Evolutionary conservation across 1,140 invertebrate genomes (phyloP).

Genomic region (Dufourea novaeangliae): DNA sequence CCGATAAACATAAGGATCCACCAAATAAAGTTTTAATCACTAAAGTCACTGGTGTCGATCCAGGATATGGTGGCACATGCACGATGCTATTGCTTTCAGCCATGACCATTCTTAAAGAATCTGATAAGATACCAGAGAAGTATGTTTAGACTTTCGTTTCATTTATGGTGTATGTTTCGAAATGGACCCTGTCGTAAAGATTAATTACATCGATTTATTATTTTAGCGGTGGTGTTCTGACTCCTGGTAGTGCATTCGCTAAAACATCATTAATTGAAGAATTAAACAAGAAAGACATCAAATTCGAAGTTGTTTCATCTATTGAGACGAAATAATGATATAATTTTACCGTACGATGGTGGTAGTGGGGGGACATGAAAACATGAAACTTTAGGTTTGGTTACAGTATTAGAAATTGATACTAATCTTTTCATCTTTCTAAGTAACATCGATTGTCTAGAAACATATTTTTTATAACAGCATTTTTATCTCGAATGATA

Average conservation of each 20-base stretch:
- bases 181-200: not conserved
- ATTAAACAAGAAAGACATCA: conserved; percentile 84
- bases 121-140: conserved; percentile 88
- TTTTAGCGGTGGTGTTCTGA: conserved; percentile 81
- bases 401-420: conserved; percentile 15
- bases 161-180: not conserved
- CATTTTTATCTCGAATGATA: conserved; percentile 2
- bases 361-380: not conserved
- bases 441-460: not conserved
- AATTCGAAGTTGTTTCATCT: conserved; percentile 82
- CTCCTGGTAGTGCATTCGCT: conserved; percentile 82
- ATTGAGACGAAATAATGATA: conserved; percentile 65
- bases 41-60: conserved; percentile 85
- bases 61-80: conserved; percentile 92
- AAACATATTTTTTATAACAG: conserved; percentile 19
- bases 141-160: conserved; percentile 75
- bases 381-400: not conserved
- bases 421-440: conserved; percentile 11
- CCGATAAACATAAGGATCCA: conserved; percentile 83
- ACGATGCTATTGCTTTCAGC: conserved; percentile 87
- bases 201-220: conserved; percentile 12
- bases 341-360: conserved; percentile 27
- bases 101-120: conserved; percentile 89
- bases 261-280: conserved; percentile 85
- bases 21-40: conserved; percentile 87